A percentile compares a stretch with the other conserved stretches of the same genome.
phyloP scores from a whole-genome alignment of 2,113 vertebrate species.

The Spheniscus mendiculus region DNA sequence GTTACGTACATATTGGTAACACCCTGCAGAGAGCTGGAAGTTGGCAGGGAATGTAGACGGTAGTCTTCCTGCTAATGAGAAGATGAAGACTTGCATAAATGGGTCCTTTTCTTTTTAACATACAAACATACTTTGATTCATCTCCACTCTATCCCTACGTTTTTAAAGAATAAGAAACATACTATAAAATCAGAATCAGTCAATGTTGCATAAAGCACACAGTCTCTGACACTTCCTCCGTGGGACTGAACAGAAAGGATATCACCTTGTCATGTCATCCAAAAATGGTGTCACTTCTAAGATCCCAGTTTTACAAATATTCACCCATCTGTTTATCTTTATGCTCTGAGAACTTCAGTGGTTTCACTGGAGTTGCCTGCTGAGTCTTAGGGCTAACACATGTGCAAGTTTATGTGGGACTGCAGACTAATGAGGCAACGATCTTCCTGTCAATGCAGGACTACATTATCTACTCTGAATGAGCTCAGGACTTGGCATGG shows the following conservation, averaged over 20 bases:
- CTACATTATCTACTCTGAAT: not conserved
- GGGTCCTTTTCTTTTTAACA: not conserved
- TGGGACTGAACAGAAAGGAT: not conserved
- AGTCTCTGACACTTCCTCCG: not conserved
- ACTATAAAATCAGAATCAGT: not conserved
- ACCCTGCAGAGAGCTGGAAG: not conserved
- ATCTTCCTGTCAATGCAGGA: not conserved
- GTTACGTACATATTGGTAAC: not conserved
- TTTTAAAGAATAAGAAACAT: not conserved
- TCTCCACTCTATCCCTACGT: not conserved
- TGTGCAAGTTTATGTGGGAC: not conserved
- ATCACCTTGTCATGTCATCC: not conserved
- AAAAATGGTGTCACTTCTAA: not conserved
- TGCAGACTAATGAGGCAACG: not conserved
- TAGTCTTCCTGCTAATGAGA: not conserved
- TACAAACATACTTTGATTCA: not conserved
- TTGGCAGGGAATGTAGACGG: not conserved
- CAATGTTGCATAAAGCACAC: not conserved
- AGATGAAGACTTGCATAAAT: not conserved
- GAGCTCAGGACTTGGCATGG: not conserved
- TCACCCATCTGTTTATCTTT: slow-evolving; percentile 6
- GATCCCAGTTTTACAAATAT: not conserved
- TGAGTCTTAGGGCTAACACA: not conserved
- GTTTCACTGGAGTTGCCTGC: not conserved
- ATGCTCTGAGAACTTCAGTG: not conserved